Percentiles rank a stretch among this genome's conserved stretches.
These are phyloP conservation scores for Phrynosoma platyrhinos DNA, from an alignment of 2,113 vertebrate species.

Conservation along the genomic window DNA sequence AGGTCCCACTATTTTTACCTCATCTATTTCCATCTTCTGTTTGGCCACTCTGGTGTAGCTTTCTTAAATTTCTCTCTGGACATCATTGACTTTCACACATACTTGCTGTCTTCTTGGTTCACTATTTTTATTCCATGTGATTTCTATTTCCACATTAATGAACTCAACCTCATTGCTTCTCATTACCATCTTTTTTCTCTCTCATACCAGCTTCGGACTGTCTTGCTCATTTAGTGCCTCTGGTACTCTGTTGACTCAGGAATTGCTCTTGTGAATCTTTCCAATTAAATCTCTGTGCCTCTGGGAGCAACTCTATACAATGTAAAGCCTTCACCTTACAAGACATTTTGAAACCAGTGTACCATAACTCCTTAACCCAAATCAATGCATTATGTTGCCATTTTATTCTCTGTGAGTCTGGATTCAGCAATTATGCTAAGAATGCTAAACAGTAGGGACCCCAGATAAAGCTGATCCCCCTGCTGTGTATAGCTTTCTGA, in stretches of 20 bases:
- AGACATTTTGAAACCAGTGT: background rate
- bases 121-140: constrained; percentile 28
- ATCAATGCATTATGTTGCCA: background rate
- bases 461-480: background rate
- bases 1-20: too few species aligned
- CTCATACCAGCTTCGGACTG: constrained; percentile 40
- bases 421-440: background rate
- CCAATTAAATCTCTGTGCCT: constrained; percentile 42
- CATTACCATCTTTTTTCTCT: constrained; percentile 60
- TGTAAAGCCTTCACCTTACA: background rate
- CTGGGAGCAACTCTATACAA: constrained; percentile 41
- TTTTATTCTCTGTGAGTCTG: background rate
- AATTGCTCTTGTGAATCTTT: constrained; percentile 49
- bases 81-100: background rate
- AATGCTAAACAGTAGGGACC: background rate
- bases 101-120: background rate
- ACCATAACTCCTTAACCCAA: background rate
- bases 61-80: background rate
- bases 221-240: constrained; percentile 51
- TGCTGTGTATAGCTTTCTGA: background rate
- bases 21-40: background rate
- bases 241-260: constrained; percentile 43
- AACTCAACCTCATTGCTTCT: constrained; percentile 37
- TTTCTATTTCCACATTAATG: constrained; percentile 53
- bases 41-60: constrained; percentile 16